These are phyloP conservation scores for Hydra vulgaris DNA, from an alignment of 30 jellyfish, hydroid and myxozoan species.

Conservation along the genomic window DNA sequence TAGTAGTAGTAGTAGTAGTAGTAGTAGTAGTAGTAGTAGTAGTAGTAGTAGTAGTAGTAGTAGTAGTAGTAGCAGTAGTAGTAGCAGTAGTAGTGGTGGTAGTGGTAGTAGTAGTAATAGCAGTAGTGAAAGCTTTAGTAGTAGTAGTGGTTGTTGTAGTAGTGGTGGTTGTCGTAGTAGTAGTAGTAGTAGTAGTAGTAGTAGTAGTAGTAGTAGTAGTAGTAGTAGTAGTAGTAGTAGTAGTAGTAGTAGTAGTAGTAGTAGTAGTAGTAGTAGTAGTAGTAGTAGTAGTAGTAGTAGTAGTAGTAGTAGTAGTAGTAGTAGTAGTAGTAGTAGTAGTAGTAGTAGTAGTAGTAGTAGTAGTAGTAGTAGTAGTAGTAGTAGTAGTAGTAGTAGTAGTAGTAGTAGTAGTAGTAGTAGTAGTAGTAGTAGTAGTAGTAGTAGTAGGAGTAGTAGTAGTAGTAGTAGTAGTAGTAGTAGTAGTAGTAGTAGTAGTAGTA, in stretches of 20 bases:
- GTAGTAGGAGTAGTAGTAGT: too few relatives aligned
- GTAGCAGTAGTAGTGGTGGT: conserved; percentile 15
- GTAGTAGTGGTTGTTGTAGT: conserved; percentile 15
- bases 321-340: conserved; percentile 14
- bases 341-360: conserved; percentile 19
- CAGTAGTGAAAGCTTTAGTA: conserved; percentile 1
- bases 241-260: conserved; percentile 15
- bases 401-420: conserved; percentile 6
- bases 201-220: conserved; percentile 15
- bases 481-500: conserved; percentile 3
- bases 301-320: conserved; percentile 30
- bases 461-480: conserved; percentile 6
- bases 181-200: too few relatives aligned
- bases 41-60: conserved; percentile 11
- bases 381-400: conserved; percentile 6
- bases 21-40: conserved; percentile 17
- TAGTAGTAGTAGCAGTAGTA: conserved; percentile 12
- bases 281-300: conserved; percentile 31
- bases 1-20: conserved; percentile 18
- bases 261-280: conserved; percentile 23
- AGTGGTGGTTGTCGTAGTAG: too few relatives aligned
- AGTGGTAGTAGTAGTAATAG: conserved; percentile 11
- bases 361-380: conserved; percentile 8
- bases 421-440: too few relatives aligned
- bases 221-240: conserved; percentile 14